Evolutionary conservation across 2,113 vertebrate genomes (phyloP), one percentile per base, ranked within the genome.

Genomic region (Micromys minutus): DNA sequence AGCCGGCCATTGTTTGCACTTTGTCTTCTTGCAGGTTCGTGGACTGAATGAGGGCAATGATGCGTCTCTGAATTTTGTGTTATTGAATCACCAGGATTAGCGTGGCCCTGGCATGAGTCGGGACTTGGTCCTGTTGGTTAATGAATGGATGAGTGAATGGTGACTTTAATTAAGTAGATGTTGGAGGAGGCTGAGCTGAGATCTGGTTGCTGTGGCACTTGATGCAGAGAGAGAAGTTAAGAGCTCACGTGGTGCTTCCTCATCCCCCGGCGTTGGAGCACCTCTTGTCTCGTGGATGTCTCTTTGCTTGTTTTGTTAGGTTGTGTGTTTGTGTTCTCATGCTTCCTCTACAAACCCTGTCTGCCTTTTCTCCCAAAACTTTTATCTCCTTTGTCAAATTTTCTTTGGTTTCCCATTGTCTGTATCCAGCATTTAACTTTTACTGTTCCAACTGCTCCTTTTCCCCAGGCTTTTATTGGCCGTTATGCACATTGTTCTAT

Each of bases 271-370:
- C 47, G 75, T n/a, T 2, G 5, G 34, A 55, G 31, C 72, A 47
- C 4, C 7, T 21, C 87, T 42, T 4, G 34, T n/a, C 29, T 61
- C 17, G 39, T 26, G 84, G 71, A n/a, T 26, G 61, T 39, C 1
- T 47, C n/a, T 75, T 94, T 93, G 52, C 22, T 34, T 93, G 4
- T 34, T 11, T 57, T 47, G 1, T 45, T 42, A 63, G 26, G 31
- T 85, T 5, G 5, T 21, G 24, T 87, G 21, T 63, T 92, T 81
- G 34, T 67, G 81, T 89, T 65, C 45, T 52, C 12, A 26, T 59
- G 94, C 59, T 86, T 3, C 42, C 75, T 94, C 93, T 89, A 39
- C 34, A 81, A 71, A 76, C 81, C 71, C 57, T 90, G 17, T 15
- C 84, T 90, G 5, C 42, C 34, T 71, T 69, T 47, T 26, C 15